Evolutionary conservation across 1,140 invertebrate genomes (phyloP).

Genomic region (Eumeta japonica): DNA sequence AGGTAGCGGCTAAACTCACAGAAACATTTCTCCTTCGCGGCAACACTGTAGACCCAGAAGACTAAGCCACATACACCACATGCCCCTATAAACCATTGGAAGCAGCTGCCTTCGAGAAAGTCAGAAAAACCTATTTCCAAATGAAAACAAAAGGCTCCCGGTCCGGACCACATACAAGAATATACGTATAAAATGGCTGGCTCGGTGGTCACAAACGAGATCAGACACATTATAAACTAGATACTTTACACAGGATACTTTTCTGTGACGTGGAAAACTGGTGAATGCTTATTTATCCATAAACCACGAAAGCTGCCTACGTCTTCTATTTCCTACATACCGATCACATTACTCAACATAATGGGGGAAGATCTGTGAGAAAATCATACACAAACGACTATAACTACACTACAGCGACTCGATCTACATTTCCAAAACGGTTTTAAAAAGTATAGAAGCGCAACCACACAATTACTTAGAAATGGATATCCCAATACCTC

Average conservation of each 20-base stretch:
- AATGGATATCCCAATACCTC: conserved; percentile 2
- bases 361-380: conserved; percentile 7
- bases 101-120: neutral
- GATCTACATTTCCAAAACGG: conserved; percentile 5
- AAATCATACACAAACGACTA: too few species aligned
- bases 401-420: conserved; percentile 3
- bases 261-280: conserved; percentile 6
- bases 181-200: conserved; percentile 7
- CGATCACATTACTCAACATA: conserved; percentile 8
- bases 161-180: conserved; percentile 1
- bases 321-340: conserved; percentile 3
- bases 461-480: conserved; percentile 5
- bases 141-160: conserved; percentile 8
- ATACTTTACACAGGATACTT: conserved; percentile 4
- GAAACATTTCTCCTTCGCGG: conserved; percentile 1
- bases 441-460: conserved; percentile 1
- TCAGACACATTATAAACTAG: conserved; percentile 1
- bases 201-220: neutral
- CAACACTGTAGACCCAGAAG: neutral
- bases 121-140: neutral
- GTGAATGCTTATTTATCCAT: conserved; percentile 8
- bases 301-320: conserved; percentile 3
- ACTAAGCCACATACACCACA: conserved; percentile 1
- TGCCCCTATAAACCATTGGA: conserved; percentile 5
- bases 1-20: too few species aligned